Base-by-base conservation (phyloP, 1,140 invertebrate species). In the Drepana arcuata region DNA sequence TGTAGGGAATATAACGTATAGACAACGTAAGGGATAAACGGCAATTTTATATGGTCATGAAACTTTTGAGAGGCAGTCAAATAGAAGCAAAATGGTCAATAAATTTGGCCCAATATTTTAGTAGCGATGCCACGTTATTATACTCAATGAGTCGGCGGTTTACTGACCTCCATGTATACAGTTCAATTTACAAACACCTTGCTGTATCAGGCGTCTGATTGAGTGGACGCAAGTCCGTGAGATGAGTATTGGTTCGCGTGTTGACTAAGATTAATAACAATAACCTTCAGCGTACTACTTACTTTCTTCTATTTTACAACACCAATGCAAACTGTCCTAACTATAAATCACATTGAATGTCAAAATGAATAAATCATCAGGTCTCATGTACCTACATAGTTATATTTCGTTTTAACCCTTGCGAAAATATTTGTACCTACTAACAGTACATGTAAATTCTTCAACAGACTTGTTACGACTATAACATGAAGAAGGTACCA, bases 111-210 rank as follows among this genome's bases (percentile, higher is more conserved):
- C 39, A 40, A 37, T 27, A 41, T 40, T 44, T 45, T 42, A 53
- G 34, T 53, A 38, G 25, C 26, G 29, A n/a, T n/a, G 10, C 33
- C 41, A 41, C 37, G 51, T 34, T 50, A 53, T 60, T 55, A 60
- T 39, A 48, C 38, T 31, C 33, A 44, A 54, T 61, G 57, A 67
- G 49, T 64, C 29, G 48, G 30, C 46, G 39, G 30, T 57, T 52
- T 48, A 38, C 25, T 58, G 51, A 59, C 57, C 63, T 52, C 47
- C 32, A 38, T 48, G 28, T 23, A n/a, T n/a, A n/a, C n/a, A n/a
- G n/a, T n/a, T n/a, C n/a, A 13, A 13, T 16, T n/a, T n/a, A n/a
- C n/a, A n/a, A n/a, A n/a, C n/a, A n/a, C n/a, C n/a, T n/a, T n/a
- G n/a, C n/a, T n/a, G n/a, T n/a, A n/a, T n/a, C n/a, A n/a, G n/a